A percentile compares a stretch with the other conserved stretches of the same genome.
phyloP scores from a whole-genome alignment of 2,888 invertebrate species.

The Cephalotes varians region DNA sequence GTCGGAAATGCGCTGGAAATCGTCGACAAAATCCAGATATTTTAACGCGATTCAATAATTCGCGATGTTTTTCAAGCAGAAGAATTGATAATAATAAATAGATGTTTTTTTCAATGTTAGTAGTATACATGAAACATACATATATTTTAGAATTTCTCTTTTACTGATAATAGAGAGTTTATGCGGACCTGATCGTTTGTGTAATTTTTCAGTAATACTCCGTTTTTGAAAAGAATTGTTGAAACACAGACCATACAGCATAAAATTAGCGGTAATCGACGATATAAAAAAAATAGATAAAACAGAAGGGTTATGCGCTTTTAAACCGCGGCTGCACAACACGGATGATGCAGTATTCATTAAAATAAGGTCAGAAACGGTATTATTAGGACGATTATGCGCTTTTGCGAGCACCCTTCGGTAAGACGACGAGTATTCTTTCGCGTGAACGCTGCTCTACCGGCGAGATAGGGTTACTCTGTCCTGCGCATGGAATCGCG shows the following conservation, averaged over 20 bases:
- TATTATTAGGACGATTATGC: conserved; percentile 31
- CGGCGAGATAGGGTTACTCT: conserved; percentile 46
- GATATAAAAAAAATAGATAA: background rate
- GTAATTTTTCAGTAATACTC: background rate
- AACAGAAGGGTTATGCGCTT: conserved; percentile 18
- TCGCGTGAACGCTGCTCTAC: conserved; percentile 43
- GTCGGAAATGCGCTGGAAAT: conserved; percentile 34
- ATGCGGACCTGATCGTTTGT: background rate
- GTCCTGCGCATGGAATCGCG: conserved; percentile 63
- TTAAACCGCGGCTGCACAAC: conserved; percentile 15
- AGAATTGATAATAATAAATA: background rate
- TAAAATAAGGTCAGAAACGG: conserved; percentile 27
- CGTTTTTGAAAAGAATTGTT: background rate
- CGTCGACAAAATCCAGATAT: background rate
- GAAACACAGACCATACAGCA: background rate
- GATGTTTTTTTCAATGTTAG: too few relatives aligned
- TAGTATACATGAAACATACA: background rate
- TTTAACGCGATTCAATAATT: conserved; percentile 5
- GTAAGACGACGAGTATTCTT: conserved; percentile 44
- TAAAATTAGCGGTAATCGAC: background rate
- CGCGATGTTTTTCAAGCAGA: background rate
- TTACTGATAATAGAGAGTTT: background rate
- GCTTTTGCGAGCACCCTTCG: conserved; percentile 44
- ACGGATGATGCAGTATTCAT: conserved; percentile 47
- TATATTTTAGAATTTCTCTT: background rate